Evolutionary conservation across 1,140 invertebrate species (phyloP), one percentile per base, ranked within the genome.

Genomic region (Ganaspis sp.): DNA sequence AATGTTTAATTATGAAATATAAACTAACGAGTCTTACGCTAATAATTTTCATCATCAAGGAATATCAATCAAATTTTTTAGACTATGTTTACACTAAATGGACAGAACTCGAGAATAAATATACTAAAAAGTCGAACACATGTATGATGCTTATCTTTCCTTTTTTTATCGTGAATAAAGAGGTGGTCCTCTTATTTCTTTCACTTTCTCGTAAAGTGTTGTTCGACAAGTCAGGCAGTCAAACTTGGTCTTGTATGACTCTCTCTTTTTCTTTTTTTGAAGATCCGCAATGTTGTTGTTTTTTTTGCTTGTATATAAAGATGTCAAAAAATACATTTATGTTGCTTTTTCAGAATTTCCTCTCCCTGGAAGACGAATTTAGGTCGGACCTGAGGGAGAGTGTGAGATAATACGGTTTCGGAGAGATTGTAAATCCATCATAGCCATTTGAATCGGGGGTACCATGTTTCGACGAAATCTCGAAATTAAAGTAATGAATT

Each of bases 341-440:
- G 23, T n/a, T 4, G 15, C 23, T 64, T 29, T 12, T 64, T 34
- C 12, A 64, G 1, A 64, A 64, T 64, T 29, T 64, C 58, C 4
- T 64, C 58, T 29, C 26, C 29, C 26, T 1, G n/a, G 26, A 29
- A 4, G 12, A n/a, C 15, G 23, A 29, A 64, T 64, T 29, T 64
- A 12, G 23, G 58, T 64, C 58, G 12, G 26, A 29, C 12, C 58
- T 64, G 9, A 34, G 23, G 58, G 23, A 64, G 8, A 90, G 72
- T 8, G 78, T 77, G 9, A 90, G 74, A 29, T 88, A 84, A 74
- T 92, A 94, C 2, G 91, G 90, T 78, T 90, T 87, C 9, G 93
- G 92, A 17, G 89, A 87, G 42, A 93, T 81, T 9, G 91, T 91
- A 54, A 94, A 91, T 29, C 93, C 93, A 49, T 93, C 92, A 17